These are phyloP conservation scores for Hydractinia echinata DNA, from an alignment of 30 jellyfish, hydroid and myxozoan genomes.

Conservation along the genomic window DNA sequence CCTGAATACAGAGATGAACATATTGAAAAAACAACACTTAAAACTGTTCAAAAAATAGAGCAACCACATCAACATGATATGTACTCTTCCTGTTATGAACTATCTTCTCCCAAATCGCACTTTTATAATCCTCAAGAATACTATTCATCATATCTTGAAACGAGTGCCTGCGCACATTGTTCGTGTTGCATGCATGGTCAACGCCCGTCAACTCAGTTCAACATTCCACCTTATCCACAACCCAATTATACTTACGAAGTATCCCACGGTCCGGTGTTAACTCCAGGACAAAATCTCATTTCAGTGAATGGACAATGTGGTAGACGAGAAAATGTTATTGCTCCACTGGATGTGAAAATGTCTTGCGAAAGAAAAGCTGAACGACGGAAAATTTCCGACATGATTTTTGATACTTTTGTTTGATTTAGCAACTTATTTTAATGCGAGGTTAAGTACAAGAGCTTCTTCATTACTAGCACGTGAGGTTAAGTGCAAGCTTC, in stretches of 20 bases:
- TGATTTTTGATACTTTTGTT: conserved; percentile 30
- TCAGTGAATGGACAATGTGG: neutral
- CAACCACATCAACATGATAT: neutral
- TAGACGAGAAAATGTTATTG: conserved; percentile 3
- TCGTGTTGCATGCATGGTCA: neutral
- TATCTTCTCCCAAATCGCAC: neutral
- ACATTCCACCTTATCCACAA: neutral
- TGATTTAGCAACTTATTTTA: neutral
- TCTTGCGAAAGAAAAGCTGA: conserved; percentile 23
- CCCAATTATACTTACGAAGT: conserved; percentile 1
- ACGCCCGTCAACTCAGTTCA: neutral
- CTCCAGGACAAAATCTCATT: neutral
- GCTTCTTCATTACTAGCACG: no score
- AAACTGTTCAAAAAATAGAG: neutral
- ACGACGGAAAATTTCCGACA: conserved; percentile 11
- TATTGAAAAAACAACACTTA: no score
- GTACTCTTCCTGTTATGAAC: conserved; percentile 17
- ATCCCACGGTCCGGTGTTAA: neutral
- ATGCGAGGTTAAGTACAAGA: neutral
- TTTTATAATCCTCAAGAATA: conserved; percentile 9
- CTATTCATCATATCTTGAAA: neutral
- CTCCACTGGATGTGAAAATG: conserved; percentile 24
- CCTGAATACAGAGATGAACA: no score
- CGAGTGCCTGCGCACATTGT: neutral
- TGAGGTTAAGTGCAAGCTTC: no score